A percentile compares a stretch with the other conserved stretches of the same genome.
phyloP scores from a whole-genome alignment of 2,113 vertebrate species.

The Nothoprocta pentlandii region DNA sequence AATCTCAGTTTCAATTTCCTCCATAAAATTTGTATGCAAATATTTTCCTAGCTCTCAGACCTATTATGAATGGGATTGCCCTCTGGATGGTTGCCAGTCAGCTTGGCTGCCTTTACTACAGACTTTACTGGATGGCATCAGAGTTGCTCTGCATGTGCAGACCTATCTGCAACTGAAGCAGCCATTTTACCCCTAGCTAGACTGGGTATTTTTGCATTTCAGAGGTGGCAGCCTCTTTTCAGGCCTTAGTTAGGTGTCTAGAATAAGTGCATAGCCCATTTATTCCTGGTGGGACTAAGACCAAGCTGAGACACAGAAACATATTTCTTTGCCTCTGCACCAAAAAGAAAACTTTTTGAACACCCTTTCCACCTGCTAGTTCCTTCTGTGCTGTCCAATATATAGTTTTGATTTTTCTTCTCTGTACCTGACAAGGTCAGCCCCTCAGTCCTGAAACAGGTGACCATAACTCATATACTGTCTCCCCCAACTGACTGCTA shows the following conservation, averaged over 20 bases:
- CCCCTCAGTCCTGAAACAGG: background rate
- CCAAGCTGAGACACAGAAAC: background rate
- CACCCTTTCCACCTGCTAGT: background rate
- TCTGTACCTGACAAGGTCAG: background rate
- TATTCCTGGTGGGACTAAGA: background rate
- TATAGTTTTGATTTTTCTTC: background rate
- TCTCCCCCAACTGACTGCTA: background rate
- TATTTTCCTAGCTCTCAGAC: constrained; percentile 15
- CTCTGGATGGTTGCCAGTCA: constrained; percentile 12
- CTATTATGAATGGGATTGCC: background rate
- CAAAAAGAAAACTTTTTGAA: background rate
- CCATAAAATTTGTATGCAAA: constrained; percentile 31
- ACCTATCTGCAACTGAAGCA: background rate
- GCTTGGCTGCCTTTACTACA: constrained; percentile 2
- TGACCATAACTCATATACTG: background rate
- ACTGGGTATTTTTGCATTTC: background rate
- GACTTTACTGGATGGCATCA: constrained; percentile 28
- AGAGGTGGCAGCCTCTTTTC: background rate
- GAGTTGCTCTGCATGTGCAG: background rate
- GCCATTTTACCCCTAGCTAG: background rate
- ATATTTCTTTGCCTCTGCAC: background rate
- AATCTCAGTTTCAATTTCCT: constrained; percentile 22
- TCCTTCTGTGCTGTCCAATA: background rate
- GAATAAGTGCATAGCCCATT: background rate
- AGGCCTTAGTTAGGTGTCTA: background rate